Percentiles rank a stretch among this genome's conserved stretches.
phyloP scores from a whole-genome alignment of 2,888 invertebrate genomes.

The Eristalis intricaria region DNA sequence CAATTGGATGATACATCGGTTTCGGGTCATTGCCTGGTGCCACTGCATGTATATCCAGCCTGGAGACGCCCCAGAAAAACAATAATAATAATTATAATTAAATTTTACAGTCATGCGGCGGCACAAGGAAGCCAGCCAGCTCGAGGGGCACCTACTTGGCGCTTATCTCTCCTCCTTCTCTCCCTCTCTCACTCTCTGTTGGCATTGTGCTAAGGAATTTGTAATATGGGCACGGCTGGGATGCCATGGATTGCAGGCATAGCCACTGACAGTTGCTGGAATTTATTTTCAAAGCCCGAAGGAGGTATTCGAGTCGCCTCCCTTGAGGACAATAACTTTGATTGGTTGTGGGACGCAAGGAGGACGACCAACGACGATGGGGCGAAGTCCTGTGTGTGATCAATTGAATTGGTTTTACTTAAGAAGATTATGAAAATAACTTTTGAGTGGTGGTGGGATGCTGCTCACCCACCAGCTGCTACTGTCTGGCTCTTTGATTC shows the following conservation, averaged over 20 bases:
- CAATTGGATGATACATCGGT: slow-evolving; percentile 56
- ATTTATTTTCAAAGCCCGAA: not conserved
- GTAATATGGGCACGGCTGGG: slow-evolving; percentile 54
- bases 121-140: slow-evolving; percentile 35
- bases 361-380: not conserved
- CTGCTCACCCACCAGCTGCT: not conserved
- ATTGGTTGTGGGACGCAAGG: slow-evolving; percentile 57
- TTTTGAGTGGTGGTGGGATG: not conserved
- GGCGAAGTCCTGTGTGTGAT: slow-evolving; percentile 45
- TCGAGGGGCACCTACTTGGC: not conserved
- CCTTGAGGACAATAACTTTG: slow-evolving; percentile 64
- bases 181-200: slow-evolving; percentile 50
- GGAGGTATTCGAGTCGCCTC: slow-evolving; percentile 6
- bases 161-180: slow-evolving; percentile 12
- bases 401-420: slow-evolving; percentile 60
- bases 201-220: slow-evolving; percentile 62
- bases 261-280: not conserved
- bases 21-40: slow-evolving; percentile 41
- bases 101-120: slow-evolving; percentile 57
- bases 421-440: slow-evolving; percentile 47
- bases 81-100: slow-evolving; percentile 70
- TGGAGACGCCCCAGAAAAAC: slow-evolving; percentile 48
- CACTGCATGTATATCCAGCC: slow-evolving; percentile 20
- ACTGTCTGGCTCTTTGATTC: not conserved
- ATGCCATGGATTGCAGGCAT: slow-evolving; percentile 53